phyloP scores from a whole-genome alignment of 2,113 vertebrate species.

The Romanogobio albipinnatus region DNA sequence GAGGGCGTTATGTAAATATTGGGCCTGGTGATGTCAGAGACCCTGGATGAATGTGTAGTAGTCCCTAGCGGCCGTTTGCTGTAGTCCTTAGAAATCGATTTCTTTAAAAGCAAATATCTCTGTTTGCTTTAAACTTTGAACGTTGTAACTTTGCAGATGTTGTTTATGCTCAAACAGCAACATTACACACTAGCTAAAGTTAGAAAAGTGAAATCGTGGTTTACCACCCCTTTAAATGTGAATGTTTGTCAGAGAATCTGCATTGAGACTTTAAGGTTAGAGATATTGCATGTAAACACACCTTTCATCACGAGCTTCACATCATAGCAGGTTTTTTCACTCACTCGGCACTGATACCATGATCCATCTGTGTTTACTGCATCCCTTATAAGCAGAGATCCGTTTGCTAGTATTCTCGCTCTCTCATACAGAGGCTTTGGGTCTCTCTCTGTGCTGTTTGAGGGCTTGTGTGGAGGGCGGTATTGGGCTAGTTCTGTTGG shows the following conservation, averaged over 20 bases:
- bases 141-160: no score
- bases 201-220: no score
- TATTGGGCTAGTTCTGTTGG: not conserved
- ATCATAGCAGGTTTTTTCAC: constrained; percentile 16
- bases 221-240: no score
- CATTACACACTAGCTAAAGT: no score
- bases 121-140: no score
- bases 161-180: no score
- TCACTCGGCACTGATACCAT: constrained; percentile 22
- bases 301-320: not conserved
- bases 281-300: not conserved
- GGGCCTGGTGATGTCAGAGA: no score
- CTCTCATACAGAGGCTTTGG: not conserved
- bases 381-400: not conserved
- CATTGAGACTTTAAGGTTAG: not conserved
- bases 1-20: no score
- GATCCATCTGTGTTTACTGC: not conserved
- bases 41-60: no score
- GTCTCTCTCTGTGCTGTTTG: not conserved
- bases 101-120: no score
- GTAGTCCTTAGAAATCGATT: no score
- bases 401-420: not conserved
- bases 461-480: not conserved
- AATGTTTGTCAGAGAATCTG: not conserved
- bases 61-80: no score